Evolutionary conservation across 2,888 invertebrate species (phyloP).

Genomic region (Tetragonisca angustula): DNA sequence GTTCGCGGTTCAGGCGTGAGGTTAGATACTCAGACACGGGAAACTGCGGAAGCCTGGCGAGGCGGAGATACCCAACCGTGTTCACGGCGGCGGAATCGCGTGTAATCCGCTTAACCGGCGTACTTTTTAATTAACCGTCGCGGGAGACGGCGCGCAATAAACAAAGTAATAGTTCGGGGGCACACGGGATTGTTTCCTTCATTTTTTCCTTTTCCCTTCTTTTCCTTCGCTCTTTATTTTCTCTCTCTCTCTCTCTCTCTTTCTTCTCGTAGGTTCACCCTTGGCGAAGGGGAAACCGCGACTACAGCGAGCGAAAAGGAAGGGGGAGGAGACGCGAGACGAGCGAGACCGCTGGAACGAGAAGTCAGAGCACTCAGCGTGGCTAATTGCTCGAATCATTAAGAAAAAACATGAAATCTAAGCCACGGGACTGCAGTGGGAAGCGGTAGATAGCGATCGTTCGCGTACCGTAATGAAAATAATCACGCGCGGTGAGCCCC

Average conservation of each 20-base stretch:
- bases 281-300: constrained; percentile 22
- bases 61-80: too few relatives aligned
- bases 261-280: constrained; percentile 25
- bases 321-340: constrained; percentile 64
- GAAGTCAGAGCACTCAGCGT: constrained; percentile 83
- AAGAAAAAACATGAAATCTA: constrained; percentile 84
- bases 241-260: too few relatives aligned
- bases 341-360: constrained; percentile 71
- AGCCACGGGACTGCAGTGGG: constrained; percentile 78
- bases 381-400: constrained; percentile 84
- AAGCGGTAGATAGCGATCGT: constrained; percentile 80
- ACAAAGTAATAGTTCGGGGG: constrained; percentile 43
- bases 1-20: neutral
- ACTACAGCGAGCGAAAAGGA: constrained; percentile 29
- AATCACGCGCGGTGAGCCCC: constrained; percentile 76
- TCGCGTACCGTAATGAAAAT: constrained; percentile 82
- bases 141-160: constrained; percentile 44
- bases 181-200: constrained; percentile 4
- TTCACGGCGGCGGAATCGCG: neutral
- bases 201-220: neutral
- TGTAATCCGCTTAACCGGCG: constrained; percentile 11
- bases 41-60: neutral
- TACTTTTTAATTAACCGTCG: constrained; percentile 43
- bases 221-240: too few relatives aligned
- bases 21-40: neutral